Evolutionary conservation across 2,113 vertebrate genomes (phyloP).

Genomic region (Isurus oxyrinchus): DNA sequence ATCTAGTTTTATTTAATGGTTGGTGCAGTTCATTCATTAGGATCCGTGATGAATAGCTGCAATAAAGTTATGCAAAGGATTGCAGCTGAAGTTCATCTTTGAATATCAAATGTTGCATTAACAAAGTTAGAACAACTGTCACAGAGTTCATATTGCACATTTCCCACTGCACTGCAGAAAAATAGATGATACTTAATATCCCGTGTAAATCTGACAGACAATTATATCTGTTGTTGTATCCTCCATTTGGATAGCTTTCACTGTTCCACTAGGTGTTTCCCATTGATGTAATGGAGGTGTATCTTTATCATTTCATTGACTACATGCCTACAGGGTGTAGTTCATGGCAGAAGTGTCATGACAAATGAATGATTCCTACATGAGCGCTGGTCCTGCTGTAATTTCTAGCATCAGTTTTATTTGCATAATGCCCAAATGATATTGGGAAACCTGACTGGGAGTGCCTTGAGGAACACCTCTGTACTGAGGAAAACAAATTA

Average conservation of each 20-base stretch:
- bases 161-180: not conserved
- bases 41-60: not conserved
- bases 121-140: not conserved
- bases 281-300: not conserved
- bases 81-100: not conserved
- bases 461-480: not conserved
- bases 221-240: not conserved
- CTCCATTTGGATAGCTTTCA: not conserved
- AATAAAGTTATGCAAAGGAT: not conserved
- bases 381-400: not conserved
- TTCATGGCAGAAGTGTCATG: not conserved
- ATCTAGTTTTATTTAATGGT: not conserved
- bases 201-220: not conserved
- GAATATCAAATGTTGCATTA: not conserved
- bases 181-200: not conserved
- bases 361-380: not conserved
- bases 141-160: not conserved
- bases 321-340: not conserved
- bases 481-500: not conserved
- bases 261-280: not conserved
- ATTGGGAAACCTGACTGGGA: not conserved
- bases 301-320: not conserved
- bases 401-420: not conserved
- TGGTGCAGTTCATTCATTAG: not conserved
- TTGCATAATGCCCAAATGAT: not conserved